phyloP scores from a whole-genome alignment of 2,888 invertebrate species.

The Cyclophora punctaria region DNA sequence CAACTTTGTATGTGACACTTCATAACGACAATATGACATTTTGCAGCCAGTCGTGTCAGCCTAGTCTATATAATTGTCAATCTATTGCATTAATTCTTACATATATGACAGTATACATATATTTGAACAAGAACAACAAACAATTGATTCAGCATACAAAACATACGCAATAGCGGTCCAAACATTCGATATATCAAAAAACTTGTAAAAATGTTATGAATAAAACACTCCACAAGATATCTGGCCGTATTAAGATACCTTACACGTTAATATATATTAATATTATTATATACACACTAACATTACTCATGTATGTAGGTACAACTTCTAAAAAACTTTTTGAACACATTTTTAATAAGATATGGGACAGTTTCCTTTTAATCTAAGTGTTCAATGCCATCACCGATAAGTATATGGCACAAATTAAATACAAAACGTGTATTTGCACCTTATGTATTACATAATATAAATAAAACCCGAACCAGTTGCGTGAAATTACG shows the following conservation, averaged over 20 bases:
- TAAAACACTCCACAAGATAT: slow-evolving; percentile 28
- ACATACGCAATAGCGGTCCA: background rate
- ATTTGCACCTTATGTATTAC: slow-evolving; percentile 28
- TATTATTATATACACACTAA: slow-evolving; percentile 46
- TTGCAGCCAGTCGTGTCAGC: too few relatives aligned
- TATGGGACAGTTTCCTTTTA: slow-evolving; percentile 52
- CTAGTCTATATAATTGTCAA: too few relatives aligned
- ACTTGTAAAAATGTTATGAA: slow-evolving; percentile 31
- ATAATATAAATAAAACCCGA: background rate
- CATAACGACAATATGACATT: too few relatives aligned
- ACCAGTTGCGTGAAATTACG: too few relatives aligned
- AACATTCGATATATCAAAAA: slow-evolving; percentile 21
- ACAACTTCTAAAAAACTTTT: slow-evolving; percentile 61
- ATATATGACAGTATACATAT: too few relatives aligned
- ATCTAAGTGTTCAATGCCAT: slow-evolving; percentile 37
- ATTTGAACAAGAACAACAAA: too few relatives aligned
- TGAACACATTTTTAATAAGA: slow-evolving; percentile 73
- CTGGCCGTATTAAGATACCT: slow-evolving; percentile 30
- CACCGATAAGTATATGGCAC: slow-evolving; percentile 49
- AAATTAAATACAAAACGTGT: slow-evolving; percentile 26
- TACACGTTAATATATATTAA: slow-evolving; percentile 15
- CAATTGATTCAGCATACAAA: too few relatives aligned
- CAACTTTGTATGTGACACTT: too few relatives aligned
- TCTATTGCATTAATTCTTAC: too few relatives aligned
- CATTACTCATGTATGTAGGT: slow-evolving; percentile 47